These are phyloP conservation scores for Muricea muricata DNA, from an alignment of 92 coral and sea anemone species.

Conservation along the genomic window DNA sequence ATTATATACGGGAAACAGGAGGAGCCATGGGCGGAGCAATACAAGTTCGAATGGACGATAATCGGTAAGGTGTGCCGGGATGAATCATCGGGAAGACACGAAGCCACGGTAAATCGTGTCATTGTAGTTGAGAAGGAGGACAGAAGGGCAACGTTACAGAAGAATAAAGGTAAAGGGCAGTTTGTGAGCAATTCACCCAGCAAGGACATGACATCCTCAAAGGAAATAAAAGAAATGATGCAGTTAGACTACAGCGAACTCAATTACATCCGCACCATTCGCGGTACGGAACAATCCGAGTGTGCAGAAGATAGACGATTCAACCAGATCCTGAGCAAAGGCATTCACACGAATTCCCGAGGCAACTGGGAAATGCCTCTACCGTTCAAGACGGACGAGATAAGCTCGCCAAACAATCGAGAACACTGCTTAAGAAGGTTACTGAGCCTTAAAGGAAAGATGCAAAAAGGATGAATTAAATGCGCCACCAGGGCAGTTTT, in stretches of 20 bases:
- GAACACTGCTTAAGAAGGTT: constrained; percentile 12
- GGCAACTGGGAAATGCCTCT: constrained; percentile 52
- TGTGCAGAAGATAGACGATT: constrained; percentile 29
- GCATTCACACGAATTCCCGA: constrained; percentile 25
- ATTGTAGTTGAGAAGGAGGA: not conserved
- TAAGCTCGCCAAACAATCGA: constrained; percentile 28
- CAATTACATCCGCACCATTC: constrained; percentile 20
- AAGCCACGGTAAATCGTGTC: constrained; percentile 33
- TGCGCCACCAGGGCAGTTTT: not conserved
- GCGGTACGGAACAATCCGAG: constrained; percentile 38
- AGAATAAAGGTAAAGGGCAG: constrained; percentile 18
- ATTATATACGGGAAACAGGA: constrained; percentile 39
- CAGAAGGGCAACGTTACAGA: not conserved
- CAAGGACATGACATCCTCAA: constrained; percentile 2
- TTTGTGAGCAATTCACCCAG: not conserved
- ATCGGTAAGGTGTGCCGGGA: constrained; percentile 44
- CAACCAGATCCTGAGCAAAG: constrained; percentile 30
- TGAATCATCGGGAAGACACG: not conserved
- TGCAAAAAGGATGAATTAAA: constrained; percentile 30
- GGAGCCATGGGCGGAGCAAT: constrained; percentile 53
- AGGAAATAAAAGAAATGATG: constrained; percentile 38
- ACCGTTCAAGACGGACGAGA: constrained; percentile 40
- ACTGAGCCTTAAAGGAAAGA: not conserved
- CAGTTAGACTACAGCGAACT: constrained; percentile 34
- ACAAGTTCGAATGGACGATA: constrained; percentile 50